These are phyloP conservation scores for Erebia palarica DNA, from an alignment of 2,888 invertebrate genomes.

Conservation along the genomic window DNA sequence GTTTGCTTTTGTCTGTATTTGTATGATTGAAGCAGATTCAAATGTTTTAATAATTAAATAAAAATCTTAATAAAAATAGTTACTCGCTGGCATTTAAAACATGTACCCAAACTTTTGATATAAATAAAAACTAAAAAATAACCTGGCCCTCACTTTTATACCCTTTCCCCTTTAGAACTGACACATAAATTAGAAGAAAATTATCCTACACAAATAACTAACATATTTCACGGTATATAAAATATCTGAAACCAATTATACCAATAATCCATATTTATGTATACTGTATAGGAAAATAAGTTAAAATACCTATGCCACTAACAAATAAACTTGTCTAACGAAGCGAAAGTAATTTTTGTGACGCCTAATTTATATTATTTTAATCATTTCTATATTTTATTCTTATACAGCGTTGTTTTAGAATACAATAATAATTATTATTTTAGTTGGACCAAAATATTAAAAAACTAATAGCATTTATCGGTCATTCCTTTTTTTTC, in stretches of 20 bases:
- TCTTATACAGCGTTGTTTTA: slow-evolving; percentile 1
- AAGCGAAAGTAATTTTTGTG: background rate
- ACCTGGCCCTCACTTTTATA: no score
- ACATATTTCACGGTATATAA: background rate
- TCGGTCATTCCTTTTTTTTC: slow-evolving; percentile 7
- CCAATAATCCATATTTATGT: background rate
- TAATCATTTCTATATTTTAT: background rate
- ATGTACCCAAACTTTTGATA: no score
- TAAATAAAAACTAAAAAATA: no score
- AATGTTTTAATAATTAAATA: no score
- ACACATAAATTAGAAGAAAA: no score
- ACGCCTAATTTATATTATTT: slow-evolving; percentile 3
- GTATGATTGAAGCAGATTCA: no score
- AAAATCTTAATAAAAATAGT: no score
- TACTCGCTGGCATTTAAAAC: no score
- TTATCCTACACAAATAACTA: no score
- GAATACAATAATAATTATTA: background rate
- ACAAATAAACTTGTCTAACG: slow-evolving; percentile 1
- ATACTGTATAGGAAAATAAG: background rate
- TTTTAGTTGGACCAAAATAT: background rate
- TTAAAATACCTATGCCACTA: slow-evolving; percentile 16
- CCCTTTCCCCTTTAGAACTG: no score
- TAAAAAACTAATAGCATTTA: background rate
- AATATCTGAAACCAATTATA: no score
- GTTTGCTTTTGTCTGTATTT: no score